Percentiles rank a stretch among this genome's conserved stretches.
phyloP scores from a whole-genome alignment of 2,113 vertebrate species.

The Chaetodon auriga region DNA sequence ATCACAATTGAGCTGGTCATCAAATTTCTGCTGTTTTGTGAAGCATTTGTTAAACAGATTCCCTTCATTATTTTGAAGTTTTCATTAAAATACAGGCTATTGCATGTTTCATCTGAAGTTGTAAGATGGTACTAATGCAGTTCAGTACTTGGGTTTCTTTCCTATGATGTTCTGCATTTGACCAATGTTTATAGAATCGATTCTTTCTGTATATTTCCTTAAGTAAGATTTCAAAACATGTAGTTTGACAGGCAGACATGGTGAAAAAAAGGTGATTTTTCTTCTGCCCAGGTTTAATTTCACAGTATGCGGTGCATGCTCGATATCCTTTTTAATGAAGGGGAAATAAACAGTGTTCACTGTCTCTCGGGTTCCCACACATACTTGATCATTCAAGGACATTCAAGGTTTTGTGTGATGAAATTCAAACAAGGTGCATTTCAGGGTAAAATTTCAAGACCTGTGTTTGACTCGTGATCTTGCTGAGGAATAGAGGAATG shows the following conservation, averaged over 20 bases:
- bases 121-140: slow-evolving; percentile 16
- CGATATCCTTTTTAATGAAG: slow-evolving; percentile 42
- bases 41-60: neutral
- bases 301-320: slow-evolving; percentile 27
- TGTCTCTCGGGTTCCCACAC: neutral
- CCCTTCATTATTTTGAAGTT: slow-evolving; percentile 31
- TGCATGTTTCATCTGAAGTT: slow-evolving; percentile 4
- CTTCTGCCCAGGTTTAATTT: slow-evolving; percentile 35
- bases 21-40: neutral
- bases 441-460: neutral
- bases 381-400: slow-evolving; percentile 36
- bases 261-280: slow-evolving; percentile 1
- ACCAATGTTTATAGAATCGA: neutral
- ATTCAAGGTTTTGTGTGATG: slow-evolving; percentile 21
- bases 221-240: slow-evolving; percentile 13
- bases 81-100: neutral
- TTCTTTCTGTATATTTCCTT: slow-evolving; percentile 14
- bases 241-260: slow-evolving; percentile 10
- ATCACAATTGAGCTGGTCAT: neutral
- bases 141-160: slow-evolving; percentile 30
- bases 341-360: slow-evolving; percentile 43
- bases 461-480: neutral
- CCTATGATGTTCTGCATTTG: neutral
- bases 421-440: slow-evolving; percentile 9
- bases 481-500: neutral